Evolutionary conservation across 2,113 vertebrate genomes (phyloP).

Genomic region (Poicephalus gulielmi): DNA sequence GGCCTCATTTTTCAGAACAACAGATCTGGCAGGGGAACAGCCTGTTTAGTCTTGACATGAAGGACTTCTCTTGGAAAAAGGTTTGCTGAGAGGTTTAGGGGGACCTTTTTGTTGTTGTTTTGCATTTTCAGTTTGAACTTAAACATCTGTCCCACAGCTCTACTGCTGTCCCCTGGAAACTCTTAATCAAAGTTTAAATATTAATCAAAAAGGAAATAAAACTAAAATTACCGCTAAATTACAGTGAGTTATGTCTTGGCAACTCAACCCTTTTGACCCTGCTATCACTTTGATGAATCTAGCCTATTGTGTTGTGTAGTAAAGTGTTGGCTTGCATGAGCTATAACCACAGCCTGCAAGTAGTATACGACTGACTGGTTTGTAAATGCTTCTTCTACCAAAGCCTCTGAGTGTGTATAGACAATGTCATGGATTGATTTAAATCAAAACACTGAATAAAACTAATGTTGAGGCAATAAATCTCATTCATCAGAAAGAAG

Average conservation of each 20-base stretch:
- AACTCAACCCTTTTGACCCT: constrained; percentile 5
- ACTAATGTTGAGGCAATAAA: neutral
- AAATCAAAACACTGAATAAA: neutral
- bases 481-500: neutral
- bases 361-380: neutral
- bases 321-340: neutral
- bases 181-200: constrained; percentile 47
- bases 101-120: neutral
- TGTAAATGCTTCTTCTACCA: neutral
- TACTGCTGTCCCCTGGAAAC: constrained; percentile 57
- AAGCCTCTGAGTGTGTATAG: neutral
- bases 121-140: constrained; percentile 9
- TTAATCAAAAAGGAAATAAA: constrained; percentile 53
- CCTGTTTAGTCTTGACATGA: neutral
- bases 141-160: neutral
- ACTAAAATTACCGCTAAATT: neutral
- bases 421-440: neutral
- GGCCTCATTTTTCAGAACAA: neutral
- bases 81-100: neutral
- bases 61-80: constrained; percentile 25
- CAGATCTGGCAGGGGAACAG: neutral
- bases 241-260: neutral
- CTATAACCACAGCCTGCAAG: neutral
- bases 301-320: neutral
- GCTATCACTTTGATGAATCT: constrained; percentile 32